Evolutionary conservation across 2,888 invertebrate species (phyloP).

Genomic region (Dioctria linearis): DNA sequence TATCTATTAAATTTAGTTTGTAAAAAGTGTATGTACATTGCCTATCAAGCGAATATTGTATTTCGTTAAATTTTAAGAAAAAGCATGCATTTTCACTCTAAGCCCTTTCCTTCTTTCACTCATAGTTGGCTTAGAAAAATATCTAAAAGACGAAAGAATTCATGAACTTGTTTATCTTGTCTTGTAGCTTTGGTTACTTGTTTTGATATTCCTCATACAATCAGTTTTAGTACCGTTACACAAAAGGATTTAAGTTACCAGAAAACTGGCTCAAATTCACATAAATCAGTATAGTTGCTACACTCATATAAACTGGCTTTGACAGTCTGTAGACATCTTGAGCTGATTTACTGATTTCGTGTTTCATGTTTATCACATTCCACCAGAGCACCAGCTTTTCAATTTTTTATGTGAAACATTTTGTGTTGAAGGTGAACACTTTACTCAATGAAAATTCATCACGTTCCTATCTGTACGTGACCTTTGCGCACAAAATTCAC

Average conservation of each 20-base stretch:
- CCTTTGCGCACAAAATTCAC: slow-evolving; percentile 36
- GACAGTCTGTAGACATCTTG: slow-evolving; percentile 37
- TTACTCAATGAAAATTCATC: slow-evolving; percentile 47
- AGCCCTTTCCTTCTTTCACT: too few species aligned
- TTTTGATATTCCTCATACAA: too few species aligned
- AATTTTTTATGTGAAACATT: slow-evolving; percentile 48
- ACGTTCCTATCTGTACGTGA: slow-evolving; percentile 38
- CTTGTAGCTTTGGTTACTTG: too few species aligned
- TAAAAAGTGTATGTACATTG: too few species aligned
- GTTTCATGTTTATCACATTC: slow-evolving; percentile 44
- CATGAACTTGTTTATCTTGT: too few species aligned
- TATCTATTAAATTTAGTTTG: too few species aligned
- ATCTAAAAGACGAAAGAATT: too few species aligned
- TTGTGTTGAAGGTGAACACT: slow-evolving; percentile 25
- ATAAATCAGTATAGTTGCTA: slow-evolving; percentile 39
- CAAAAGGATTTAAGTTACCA: background rate
- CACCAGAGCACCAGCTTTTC: slow-evolving; percentile 32
- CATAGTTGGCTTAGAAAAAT: too few species aligned
- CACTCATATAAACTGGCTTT: slow-evolving; percentile 33
- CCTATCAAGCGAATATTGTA: too few species aligned
- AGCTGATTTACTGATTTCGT: slow-evolving; percentile 39
- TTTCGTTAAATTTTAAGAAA: too few species aligned
- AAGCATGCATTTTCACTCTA: too few species aligned
- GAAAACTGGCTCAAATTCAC: slow-evolving; percentile 18
- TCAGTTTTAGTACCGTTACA: too few species aligned